Evolutionary conservation across 2,888 invertebrate species (phyloP), one percentile per base, ranked within the genome.

Genomic region (Miltochrista miniata): DNA sequence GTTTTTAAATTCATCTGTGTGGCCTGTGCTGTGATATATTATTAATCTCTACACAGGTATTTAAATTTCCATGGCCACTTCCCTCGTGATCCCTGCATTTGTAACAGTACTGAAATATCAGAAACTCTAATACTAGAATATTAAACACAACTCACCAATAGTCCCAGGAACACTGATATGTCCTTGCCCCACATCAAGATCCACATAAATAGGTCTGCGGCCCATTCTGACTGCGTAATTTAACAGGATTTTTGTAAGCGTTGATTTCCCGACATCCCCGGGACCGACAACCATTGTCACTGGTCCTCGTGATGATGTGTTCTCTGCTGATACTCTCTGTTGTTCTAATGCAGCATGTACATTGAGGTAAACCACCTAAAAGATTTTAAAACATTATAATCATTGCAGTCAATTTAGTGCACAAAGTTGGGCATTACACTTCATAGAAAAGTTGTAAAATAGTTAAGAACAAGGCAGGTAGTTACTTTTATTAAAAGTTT

Each of bases 221-320:
- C 96, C 96, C 92, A 97, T 94, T 57, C 99, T 92, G 0, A 98
- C 98, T 0, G 98, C 98, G 83, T 99, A 99, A 87, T 99, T 99
- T 0, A 99, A 90, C 7, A 99, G 90, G 59, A 99, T 93, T 56
- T 96, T 93, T 49, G 96, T 95, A 1, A 99, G 83, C 0, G 99
- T 99, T 0, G 97, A 97, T 85, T 99, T 99, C 13, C 99, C 99
- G 1, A 99, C 99, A 83, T 99, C 99, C 35, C 94, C 94, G 0
- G 99, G 99, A 0, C 99, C 99, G 0, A 97, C 98, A 0, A 99
- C 88, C 96, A 99, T 96, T 0, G 96, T 94, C 31, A 96, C 95
- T 0, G 98, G 98, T 0, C 98, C 98, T 59, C 95, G 91, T 2
- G 93, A 93, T 57, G 93, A 93, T 36, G 93, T 93, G 67, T 94